Evolutionary conservation across 2,113 vertebrate genomes (phyloP).

Genomic region (Zootoca vivipara): DNA sequence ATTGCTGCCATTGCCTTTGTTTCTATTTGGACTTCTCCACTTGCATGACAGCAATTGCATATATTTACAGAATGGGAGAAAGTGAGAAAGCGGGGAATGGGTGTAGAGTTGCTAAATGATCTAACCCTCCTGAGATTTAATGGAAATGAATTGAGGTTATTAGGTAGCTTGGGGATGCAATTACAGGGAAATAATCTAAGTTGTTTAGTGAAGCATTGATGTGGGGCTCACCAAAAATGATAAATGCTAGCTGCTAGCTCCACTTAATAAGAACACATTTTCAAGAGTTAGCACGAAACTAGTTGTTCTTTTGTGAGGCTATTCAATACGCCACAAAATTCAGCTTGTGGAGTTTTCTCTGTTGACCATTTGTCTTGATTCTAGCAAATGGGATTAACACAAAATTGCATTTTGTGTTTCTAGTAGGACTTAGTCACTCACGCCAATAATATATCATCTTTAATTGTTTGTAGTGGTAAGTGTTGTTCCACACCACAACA

Average conservation of each 20-base stretch:
- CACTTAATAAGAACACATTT: slow-evolving; percentile 64
- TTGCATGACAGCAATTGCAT: not conserved
- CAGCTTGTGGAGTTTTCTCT: not conserved
- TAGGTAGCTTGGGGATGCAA: slow-evolving; percentile 68
- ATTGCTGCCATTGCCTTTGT: not conserved
- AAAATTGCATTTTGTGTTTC: slow-evolving; percentile 14
- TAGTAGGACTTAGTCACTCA: slow-evolving; percentile 38
- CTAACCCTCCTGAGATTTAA: slow-evolving; percentile 56
- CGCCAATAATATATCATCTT: not conserved
- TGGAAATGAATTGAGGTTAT: slow-evolving; percentile 66
- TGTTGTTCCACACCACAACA: too few relatives aligned
- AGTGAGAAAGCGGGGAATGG: not conserved
- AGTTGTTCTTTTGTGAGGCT: slow-evolving; percentile 47
- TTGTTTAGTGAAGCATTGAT: slow-evolving; percentile 65
- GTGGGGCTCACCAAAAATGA: slow-evolving; percentile 68
- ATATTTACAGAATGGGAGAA: slow-evolving; percentile 1
- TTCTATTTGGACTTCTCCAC: slow-evolving; percentile 29
- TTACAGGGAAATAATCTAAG: slow-evolving; percentile 70
- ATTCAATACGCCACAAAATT: not conserved
- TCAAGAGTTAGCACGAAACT: slow-evolving; percentile 29
- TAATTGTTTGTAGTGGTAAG: not conserved
- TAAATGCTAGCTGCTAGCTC: slow-evolving; percentile 65
- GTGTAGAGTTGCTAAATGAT: slow-evolving; percentile 47
- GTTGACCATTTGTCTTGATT: slow-evolving; percentile 27
- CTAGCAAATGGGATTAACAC: not conserved